A percentile compares a stretch with the other conserved stretches of the same genome.
These are phyloP conservation scores for Astreopora myriophthalma DNA, from an alignment of 64 coral and sea anemone species.

Conservation along the genomic window DNA sequence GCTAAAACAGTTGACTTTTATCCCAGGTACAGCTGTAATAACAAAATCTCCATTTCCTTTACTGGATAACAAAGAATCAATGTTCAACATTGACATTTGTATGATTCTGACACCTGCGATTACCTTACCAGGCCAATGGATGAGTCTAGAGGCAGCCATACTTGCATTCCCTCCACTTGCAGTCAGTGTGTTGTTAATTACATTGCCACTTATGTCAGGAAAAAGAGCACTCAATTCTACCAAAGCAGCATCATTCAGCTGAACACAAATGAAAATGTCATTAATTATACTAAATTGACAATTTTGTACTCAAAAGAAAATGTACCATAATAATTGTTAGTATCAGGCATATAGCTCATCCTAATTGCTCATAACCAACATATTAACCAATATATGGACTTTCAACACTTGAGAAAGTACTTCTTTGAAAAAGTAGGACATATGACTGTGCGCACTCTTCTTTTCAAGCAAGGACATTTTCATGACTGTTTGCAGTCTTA, in stretches of 20 bases:
- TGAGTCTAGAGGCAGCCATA: conserved; percentile 13
- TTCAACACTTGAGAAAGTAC: too few species aligned
- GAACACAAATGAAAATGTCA: too few species aligned
- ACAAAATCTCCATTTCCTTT: not conserved
- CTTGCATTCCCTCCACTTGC: not conserved
- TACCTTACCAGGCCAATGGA: conserved; percentile 19
- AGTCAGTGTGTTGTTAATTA: not conserved
- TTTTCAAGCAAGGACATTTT: too few species aligned
- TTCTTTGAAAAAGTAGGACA: too few species aligned
- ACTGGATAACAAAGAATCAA: not conserved
- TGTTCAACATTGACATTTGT: not conserved
- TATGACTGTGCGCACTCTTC: too few species aligned
- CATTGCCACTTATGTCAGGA: not conserved
- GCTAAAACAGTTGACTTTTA: not conserved
- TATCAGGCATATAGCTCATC: too few species aligned
- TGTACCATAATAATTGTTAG: too few species aligned
- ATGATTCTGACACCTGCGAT: not conserved
- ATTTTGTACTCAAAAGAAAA: too few species aligned
- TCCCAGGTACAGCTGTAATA: not conserved
- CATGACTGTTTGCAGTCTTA: too few species aligned
- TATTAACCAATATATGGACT: too few species aligned
- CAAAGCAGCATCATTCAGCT: not conserved
- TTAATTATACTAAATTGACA: too few species aligned
- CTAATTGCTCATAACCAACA: too few species aligned
- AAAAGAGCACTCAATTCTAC: conserved; percentile 2